Evolutionary conservation across 2,113 vertebrate genomes (phyloP).

Genomic region (Lepisosteus oculatus): DNA sequence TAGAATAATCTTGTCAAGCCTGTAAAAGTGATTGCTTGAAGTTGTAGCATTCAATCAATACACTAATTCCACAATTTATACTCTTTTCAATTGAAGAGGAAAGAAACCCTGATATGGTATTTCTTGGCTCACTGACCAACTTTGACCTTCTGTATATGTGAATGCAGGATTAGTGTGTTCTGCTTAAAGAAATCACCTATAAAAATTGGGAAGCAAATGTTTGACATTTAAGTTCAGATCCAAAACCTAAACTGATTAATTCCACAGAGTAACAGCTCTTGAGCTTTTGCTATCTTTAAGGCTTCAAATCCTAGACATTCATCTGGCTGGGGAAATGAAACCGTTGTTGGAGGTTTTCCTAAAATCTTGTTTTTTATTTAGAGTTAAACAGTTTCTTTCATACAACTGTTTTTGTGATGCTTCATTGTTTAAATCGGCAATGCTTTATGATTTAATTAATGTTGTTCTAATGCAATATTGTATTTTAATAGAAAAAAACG

Average conservation of each 20-base stretch:
- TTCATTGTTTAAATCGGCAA: conserved; percentile 42
- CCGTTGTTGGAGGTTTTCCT: conserved; percentile 8
- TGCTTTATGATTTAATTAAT: too few relatives aligned
- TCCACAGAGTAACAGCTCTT: conserved; percentile 43
- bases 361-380: neutral
- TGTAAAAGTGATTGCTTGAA: conserved; percentile 97
- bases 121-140: conserved; percentile 99
- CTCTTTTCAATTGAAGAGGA: conserved; percentile 85
- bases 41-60: conserved; percentile 95
- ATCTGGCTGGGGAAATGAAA: conserved; percentile 21
- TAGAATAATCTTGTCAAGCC: conserved; percentile 99
- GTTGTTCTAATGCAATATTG: too few relatives aligned
- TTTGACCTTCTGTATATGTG: conserved; percentile 94
- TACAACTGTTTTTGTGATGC: too few relatives aligned
- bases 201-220: conserved; percentile 83
- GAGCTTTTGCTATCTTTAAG: conserved; percentile 26
- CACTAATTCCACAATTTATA: conserved; percentile 99
- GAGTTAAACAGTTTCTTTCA: too few relatives aligned
- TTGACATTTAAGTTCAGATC: conserved; percentile 49
- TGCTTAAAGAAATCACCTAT: conserved; percentile 88
- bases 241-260: conserved; percentile 62
- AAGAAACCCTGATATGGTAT: conserved; percentile 96
- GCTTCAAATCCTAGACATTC: conserved; percentile 17
- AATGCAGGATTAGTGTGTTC: conserved; percentile 86
- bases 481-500: too few relatives aligned